Evolutionary conservation across 2,888 invertebrate genomes (phyloP).

Genomic region (Nymphalis urticae): DNA sequence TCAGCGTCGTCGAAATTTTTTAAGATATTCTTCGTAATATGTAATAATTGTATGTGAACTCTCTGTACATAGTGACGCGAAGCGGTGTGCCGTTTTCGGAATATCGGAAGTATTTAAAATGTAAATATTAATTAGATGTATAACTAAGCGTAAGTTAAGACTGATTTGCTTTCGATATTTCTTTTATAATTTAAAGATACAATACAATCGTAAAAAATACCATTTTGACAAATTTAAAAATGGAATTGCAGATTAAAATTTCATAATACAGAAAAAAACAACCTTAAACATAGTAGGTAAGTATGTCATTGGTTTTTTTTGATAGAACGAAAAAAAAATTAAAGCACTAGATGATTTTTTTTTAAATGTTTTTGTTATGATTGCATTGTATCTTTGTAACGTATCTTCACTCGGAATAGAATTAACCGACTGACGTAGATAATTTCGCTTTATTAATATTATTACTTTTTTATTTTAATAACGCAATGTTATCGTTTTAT

Average conservation of each 20-base stretch:
- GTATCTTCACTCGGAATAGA: constrained; percentile 48
- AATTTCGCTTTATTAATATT: constrained; percentile 50
- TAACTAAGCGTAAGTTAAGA: constrained; percentile 72
- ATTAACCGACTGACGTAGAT: constrained; percentile 67
- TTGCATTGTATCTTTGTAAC: constrained; percentile 29
- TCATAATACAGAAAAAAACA: neutral
- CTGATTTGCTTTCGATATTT: constrained; percentile 69
- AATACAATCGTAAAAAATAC: constrained; percentile 8
- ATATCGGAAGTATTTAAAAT: constrained; percentile 46
- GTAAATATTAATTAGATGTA: constrained; percentile 55
- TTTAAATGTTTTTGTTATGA: constrained; percentile 14
- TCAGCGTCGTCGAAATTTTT: constrained; percentile 39
- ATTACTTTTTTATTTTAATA: constrained; percentile 40
- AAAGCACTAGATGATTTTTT: neutral
- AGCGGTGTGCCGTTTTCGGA: constrained; percentile 42
- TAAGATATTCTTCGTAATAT: constrained; percentile 6
- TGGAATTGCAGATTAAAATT: neutral
- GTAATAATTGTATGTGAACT: constrained; percentile 2
- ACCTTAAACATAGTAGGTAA: neutral
- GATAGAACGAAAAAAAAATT: neutral
- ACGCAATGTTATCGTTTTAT: constrained; percentile 38
- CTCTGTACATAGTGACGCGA: constrained; percentile 47
- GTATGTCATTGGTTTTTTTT: neutral
- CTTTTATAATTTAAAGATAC: constrained; percentile 34
- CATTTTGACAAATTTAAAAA: neutral